Evolutionary conservation across 1,140 invertebrate genomes (phyloP).

Genomic region (Agraylea sexmaculata): DNA sequence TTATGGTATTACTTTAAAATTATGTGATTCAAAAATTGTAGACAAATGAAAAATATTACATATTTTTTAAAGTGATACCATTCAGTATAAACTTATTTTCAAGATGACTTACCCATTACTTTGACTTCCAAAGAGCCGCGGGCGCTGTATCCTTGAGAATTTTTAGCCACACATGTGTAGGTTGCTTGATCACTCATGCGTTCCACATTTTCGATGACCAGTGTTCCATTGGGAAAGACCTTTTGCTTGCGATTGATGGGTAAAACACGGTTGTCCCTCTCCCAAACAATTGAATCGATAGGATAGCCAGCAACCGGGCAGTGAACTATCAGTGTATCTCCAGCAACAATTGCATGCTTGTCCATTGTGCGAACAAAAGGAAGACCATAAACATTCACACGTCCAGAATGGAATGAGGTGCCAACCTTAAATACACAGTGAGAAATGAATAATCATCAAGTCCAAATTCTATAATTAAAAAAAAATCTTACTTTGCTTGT

Average conservation of each 20-base stretch:
- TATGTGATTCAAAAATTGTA: too few species aligned
- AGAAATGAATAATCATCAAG: constrained; percentile 1
- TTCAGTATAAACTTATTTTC: too few species aligned
- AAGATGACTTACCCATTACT: constrained; percentile 83
- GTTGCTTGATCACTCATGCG: constrained; percentile 83
- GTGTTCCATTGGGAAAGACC: constrained; percentile 84
- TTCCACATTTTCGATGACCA: constrained; percentile 90
- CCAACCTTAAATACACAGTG: constrained; percentile 49
- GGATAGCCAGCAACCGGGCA: constrained; percentile 93
- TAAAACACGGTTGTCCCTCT: constrained; percentile 66
- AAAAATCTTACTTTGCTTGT: constrained; percentile 59
- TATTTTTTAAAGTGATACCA: too few species aligned
- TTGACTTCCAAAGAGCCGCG: constrained; percentile 79
- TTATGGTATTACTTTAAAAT: too few species aligned
- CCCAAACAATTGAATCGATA: constrained; percentile 87
- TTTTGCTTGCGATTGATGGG: constrained; percentile 93
- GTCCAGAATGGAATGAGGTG: constrained; percentile 70
- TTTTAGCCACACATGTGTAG: constrained; percentile 88
- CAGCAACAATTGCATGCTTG: constrained; percentile 88
- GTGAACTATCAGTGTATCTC: constrained; percentile 75
- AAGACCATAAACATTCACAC: constrained; percentile 84
- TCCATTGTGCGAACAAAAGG: constrained; percentile 85
- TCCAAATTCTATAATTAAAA: neutral
- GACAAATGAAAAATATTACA: too few species aligned
- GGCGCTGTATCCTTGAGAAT: constrained; percentile 78